Conservation (phyloP, 2,888 invertebrate genomes). For the Heteromyza rotundicornis region DNA sequence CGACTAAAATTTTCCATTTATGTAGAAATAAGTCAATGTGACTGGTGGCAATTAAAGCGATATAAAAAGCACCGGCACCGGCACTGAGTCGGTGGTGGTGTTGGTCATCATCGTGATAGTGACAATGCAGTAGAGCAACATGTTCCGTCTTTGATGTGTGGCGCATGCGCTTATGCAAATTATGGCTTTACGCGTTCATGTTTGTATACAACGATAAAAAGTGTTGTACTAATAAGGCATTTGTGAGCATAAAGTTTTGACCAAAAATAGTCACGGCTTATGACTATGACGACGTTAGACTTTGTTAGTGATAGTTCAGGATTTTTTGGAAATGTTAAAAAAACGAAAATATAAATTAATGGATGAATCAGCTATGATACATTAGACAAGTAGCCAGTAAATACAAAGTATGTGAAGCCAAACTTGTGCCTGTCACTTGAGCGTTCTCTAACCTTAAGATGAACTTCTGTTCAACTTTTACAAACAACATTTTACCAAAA, state of each 20-base stretch:
- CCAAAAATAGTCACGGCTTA: neutral
- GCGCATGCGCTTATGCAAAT: neutral
- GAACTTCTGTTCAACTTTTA: no score
- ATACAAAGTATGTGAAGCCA: no score
- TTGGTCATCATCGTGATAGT: neutral
- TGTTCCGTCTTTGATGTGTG: neutral
- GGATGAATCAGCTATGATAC: no score
- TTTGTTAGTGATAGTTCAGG: no score
- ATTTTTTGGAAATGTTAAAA: no score
- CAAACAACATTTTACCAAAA: no score
- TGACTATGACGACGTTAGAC: neutral
- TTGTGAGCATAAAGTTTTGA: neutral
- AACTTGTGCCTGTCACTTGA: no score
- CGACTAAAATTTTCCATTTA: conserved; percentile 17
- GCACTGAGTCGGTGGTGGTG: neutral
- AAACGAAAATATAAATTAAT: no score
- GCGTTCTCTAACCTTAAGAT: no score
- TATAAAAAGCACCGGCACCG: neutral
- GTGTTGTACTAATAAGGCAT: neutral
- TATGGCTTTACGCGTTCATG: neutral
- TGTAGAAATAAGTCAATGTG: conserved; percentile 5
- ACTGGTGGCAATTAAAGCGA: neutral
- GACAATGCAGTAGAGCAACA: neutral
- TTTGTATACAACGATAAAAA: no score
- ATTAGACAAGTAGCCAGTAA: no score